A percentile compares a stretch with the other conserved stretches of the same genome.
These are phyloP conservation scores for Itoplectis maculator DNA, from an alignment of 2,888 invertebrate species.

Conservation along the genomic window DNA sequence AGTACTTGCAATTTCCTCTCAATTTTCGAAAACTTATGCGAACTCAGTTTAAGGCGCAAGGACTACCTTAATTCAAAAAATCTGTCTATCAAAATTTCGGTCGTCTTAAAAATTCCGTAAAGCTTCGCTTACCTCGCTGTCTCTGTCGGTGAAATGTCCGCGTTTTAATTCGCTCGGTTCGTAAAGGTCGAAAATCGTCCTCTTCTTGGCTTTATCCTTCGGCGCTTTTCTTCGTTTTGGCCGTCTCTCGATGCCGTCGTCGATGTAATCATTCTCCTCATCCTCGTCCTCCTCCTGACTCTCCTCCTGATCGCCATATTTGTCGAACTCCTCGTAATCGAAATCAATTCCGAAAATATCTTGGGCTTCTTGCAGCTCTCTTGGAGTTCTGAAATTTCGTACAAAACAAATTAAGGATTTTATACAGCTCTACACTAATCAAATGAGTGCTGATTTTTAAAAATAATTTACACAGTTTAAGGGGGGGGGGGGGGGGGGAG, in stretches of 20 bases:
- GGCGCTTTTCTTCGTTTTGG: conserved; percentile 89
- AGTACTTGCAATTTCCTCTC: too few species aligned
- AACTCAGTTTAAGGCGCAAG: too few species aligned
- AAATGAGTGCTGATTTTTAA: too few species aligned
- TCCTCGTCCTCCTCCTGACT: conserved; percentile 87
- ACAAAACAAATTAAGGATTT: too few species aligned
- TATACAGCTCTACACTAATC: too few species aligned
- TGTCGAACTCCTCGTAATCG: conserved; percentile 94
- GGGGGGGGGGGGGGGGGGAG: too few species aligned
- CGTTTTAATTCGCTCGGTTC: conserved; percentile 98
- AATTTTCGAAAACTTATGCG: too few species aligned
- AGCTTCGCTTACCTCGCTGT: conserved; percentile 87
- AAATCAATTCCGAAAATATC: conserved; percentile 99
- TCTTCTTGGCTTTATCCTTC: conserved; percentile 90
- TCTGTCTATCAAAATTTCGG: background rate
- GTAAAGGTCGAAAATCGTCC: conserved; percentile 95
- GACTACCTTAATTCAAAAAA: too few species aligned
- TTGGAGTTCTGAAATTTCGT: conserved; percentile 86
- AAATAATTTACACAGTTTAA: too few species aligned
- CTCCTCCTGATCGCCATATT: conserved; percentile 93
- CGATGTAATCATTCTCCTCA: conserved; percentile 42
- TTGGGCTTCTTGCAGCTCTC: conserved; percentile 98
- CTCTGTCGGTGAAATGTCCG: conserved; percentile 96
- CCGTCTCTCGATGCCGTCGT: conserved; percentile 31
- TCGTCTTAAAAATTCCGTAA: background rate